phyloP scores from a whole-genome alignment of 2,888 invertebrate genomes.

The Drosophila bunnanda region DNA sequence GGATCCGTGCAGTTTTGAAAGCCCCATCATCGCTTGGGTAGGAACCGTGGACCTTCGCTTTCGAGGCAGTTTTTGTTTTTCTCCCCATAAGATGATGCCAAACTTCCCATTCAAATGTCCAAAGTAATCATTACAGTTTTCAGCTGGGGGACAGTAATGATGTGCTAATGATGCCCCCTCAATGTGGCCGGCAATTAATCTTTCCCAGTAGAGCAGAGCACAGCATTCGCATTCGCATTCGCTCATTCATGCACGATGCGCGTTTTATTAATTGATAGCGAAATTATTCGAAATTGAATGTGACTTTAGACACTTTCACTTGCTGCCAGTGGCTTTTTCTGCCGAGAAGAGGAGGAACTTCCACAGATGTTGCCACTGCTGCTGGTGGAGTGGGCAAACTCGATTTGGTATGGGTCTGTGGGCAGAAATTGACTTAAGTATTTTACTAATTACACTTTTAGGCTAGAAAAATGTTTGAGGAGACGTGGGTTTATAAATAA shows the following conservation, averaged over 20 bases:
- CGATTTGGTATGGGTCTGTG: conserved; percentile 1
- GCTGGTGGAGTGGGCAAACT: conserved; percentile 17
- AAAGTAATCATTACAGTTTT: conserved; percentile 38
- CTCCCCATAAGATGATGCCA: conserved; percentile 7
- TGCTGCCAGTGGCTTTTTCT: conserved; percentile 37
- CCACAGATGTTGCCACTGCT: conserved; percentile 8
- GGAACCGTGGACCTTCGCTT: conserved; percentile 39
- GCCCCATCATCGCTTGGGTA: conserved; percentile 23
- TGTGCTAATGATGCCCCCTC: conserved; percentile 71
- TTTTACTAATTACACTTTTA: not conserved
- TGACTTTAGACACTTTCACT: conserved; percentile 71
- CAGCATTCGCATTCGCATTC: conserved; percentile 28
- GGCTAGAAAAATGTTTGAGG: not conserved
- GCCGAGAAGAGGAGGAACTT: conserved; percentile 18
- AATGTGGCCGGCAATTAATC: conserved; percentile 64
- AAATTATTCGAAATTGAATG: conserved; percentile 77
- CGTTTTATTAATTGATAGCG: conserved; percentile 78
- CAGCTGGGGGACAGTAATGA: conserved; percentile 62
- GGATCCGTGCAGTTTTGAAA: conserved; percentile 36
- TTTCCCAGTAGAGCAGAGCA: conserved; percentile 49
- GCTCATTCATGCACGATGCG: conserved; percentile 50
- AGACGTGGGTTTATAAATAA: not conserved
- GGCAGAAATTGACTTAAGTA: not conserved
- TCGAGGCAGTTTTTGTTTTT: conserved; percentile 4
- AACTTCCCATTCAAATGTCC: conserved; percentile 43